Evolutionary conservation across 2,113 vertebrate species (phyloP).

Genomic region (Theropithecus gelada): DNA sequence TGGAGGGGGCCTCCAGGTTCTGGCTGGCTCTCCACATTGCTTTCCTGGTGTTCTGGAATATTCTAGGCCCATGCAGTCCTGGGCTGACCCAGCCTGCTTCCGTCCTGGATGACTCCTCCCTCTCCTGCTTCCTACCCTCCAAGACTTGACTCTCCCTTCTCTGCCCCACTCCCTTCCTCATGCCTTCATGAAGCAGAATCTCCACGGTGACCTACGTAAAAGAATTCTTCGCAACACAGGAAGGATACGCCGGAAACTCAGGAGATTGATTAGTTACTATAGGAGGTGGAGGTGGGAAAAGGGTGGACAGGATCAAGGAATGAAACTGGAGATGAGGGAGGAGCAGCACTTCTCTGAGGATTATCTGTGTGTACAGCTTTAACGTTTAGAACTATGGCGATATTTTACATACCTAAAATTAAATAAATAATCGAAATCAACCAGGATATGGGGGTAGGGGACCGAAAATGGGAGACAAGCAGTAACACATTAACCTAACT

Average conservation of each 20-base stretch:
- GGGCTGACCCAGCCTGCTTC: rapidly evolving
- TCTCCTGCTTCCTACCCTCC: rapidly evolving
- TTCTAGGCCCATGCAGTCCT: neutral
- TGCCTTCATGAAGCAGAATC: neutral
- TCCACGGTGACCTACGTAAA: neutral
- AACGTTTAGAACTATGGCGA: neutral
- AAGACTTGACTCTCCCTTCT: neutral
- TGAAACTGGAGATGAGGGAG: neutral
- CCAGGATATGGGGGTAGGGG: neutral
- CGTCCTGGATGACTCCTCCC: neutral
- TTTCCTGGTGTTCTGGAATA: neutral
- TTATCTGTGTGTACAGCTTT: neutral
- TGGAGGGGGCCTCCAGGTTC: neutral
- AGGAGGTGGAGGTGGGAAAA: neutral
- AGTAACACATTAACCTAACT: neutral
- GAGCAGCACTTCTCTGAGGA: neutral
- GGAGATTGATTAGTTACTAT: neutral
- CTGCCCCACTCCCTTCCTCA: neutral
- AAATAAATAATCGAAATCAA: neutral
- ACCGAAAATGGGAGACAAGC: neutral
- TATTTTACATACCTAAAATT: neutral
- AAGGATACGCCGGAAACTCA: neutral
- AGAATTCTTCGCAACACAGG: neutral
- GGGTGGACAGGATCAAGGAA: neutral
- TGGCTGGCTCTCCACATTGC: neutral